A percentile compares a stretch with the other conserved stretches of the same genome.
Conservation (phyloP, 2,797 vertebrate genomes). For the Melanotaenia trifasciata region DNA sequence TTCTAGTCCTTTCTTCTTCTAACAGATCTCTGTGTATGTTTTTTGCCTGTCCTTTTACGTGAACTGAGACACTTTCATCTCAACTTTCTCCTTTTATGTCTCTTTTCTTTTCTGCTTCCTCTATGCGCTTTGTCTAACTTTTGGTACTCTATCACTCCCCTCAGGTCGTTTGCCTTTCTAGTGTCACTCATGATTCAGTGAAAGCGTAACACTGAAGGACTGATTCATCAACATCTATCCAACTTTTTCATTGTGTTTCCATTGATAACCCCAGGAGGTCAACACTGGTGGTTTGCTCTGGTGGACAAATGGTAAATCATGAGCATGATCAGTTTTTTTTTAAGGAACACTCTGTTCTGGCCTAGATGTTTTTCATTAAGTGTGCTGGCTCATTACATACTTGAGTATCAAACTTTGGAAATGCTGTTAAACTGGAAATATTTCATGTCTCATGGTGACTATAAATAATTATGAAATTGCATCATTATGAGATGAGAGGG, state of each 20-base stretch:
- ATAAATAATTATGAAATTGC: neutral
- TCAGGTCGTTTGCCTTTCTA: conserved; percentile 47
- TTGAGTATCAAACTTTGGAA: neutral
- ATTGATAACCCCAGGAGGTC: conserved; percentile 49
- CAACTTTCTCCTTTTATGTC: conserved; percentile 30
- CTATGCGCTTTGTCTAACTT: conserved; percentile 35
- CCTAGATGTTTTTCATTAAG: neutral
- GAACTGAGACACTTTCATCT: conserved; percentile 35
- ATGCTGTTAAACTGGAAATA: neutral
- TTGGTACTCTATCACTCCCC: conserved; percentile 34
- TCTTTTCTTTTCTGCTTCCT: conserved; percentile 29
- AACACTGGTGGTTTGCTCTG: conserved; percentile 51
- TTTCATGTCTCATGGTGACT: neutral
- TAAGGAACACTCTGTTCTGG: neutral
- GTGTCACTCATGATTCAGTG: conserved; percentile 42
- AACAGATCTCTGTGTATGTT: conserved; percentile 22
- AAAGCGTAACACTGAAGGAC: conserved; percentile 44
- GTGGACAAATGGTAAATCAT: conserved; percentile 61
- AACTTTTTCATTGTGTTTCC: conserved; percentile 40
- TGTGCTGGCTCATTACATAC: conserved; percentile 1
- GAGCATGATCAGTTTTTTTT: conserved; percentile 15
- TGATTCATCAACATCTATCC: conserved; percentile 71
- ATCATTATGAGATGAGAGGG: neutral
- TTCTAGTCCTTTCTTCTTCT: conserved; percentile 21
- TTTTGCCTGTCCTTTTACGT: conserved; percentile 17